Evolutionary conservation across 2,888 invertebrate species (phyloP).

Genomic region (Drosophila ochracea): DNA sequence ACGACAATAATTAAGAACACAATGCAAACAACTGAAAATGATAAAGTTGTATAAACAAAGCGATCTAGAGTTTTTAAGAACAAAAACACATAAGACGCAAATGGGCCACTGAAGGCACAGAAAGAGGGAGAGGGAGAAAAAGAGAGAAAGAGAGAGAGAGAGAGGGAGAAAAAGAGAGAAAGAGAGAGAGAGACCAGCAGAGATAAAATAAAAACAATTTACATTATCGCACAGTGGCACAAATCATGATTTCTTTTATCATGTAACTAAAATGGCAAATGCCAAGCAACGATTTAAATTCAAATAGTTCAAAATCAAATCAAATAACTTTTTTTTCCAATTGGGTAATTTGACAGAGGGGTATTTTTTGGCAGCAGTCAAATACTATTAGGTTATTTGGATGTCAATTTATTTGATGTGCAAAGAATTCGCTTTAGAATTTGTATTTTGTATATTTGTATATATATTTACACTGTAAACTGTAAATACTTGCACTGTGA

Average conservation of each 20-base stretch:
- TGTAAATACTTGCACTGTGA: neutral
- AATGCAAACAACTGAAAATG: conserved; percentile 22
- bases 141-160: conserved; percentile 1
- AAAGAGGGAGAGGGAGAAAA: neutral
- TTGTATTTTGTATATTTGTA: neutral
- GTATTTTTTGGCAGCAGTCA: neutral
- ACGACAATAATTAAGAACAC: conserved; percentile 10
- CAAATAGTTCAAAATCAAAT: neutral
- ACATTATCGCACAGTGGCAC: conserved; percentile 1
- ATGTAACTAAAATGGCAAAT: neutral
- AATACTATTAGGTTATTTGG: neutral
- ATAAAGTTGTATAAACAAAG: conserved; percentile 21
- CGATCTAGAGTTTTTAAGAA: conserved; percentile 13
- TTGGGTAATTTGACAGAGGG: neutral
- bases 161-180: too few species aligned
- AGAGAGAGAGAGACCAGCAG: neutral
- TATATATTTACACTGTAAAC: neutral
- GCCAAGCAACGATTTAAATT: neutral
- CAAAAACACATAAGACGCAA: conserved; percentile 13
- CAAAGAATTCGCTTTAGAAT: neutral
- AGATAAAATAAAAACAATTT: conserved; percentile 7
- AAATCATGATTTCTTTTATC: too few species aligned
- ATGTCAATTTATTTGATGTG: neutral
- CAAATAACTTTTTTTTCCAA: neutral
- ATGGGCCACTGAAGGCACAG: conserved; percentile 10